These are phyloP conservation scores for Leptodactylus fuscus DNA, from an alignment of 2,113 vertebrate genomes.

Conservation along the genomic window DNA sequence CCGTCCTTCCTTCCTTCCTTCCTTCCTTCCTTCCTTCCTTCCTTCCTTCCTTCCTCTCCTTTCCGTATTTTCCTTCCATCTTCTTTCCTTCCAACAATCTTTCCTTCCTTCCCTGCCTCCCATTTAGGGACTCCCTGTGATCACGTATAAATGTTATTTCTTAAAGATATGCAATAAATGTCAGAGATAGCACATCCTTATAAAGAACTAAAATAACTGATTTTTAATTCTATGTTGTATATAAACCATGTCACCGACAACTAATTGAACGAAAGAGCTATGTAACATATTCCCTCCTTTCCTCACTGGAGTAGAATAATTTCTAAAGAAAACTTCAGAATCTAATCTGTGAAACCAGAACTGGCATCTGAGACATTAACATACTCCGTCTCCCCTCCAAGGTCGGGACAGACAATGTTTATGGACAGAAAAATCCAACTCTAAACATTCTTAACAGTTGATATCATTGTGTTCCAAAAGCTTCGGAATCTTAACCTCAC, in stretches of 20 bases:
- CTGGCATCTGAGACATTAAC: not conserved
- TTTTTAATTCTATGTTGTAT: not conserved
- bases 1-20: not conserved
- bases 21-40: not conserved
- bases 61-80: too few species aligned
- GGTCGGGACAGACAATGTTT: slow-evolving; percentile 51
- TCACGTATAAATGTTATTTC: not conserved
- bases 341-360: slow-evolving; percentile 16
- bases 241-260: not conserved
- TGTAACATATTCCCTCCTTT: not conserved
- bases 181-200: not conserved
- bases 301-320: not conserved
- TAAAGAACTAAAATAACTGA: not conserved
- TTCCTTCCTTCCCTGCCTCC: not conserved
- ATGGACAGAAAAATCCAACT: slow-evolving; percentile 49
- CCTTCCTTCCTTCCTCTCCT: not conserved
- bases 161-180: not conserved
- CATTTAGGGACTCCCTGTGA: too few species aligned
- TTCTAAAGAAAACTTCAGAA: slow-evolving; percentile 25
- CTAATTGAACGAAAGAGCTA: not conserved
- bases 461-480: slow-evolving; percentile 40
- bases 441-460: slow-evolving; percentile 45
- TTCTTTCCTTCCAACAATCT: not conserved
- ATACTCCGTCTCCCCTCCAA: slow-evolving; percentile 30
- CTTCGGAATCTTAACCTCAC: slow-evolving; percentile 19